phyloP scores from a whole-genome alignment of 2,888 invertebrate genomes.

The Eilema caniola region DNA sequence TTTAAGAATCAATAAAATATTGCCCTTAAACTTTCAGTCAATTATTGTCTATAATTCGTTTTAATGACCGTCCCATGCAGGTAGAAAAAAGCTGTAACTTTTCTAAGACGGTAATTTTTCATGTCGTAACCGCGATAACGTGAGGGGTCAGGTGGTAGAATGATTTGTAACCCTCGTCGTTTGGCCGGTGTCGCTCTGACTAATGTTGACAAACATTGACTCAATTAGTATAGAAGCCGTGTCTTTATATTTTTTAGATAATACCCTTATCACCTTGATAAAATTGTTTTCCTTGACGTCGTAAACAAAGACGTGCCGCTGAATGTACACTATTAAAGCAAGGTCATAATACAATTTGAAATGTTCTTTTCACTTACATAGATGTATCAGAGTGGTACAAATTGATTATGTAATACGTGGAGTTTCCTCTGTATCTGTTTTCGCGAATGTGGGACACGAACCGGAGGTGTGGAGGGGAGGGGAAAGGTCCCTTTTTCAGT shows the following conservation, averaged over 20 bases:
- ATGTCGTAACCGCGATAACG: conserved; percentile 79
- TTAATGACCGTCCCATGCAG: conserved; percentile 74
- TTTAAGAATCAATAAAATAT: conserved; percentile 45
- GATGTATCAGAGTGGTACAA: too few species aligned
- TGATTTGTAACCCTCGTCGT: conserved; percentile 75
- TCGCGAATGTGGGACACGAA: too few species aligned
- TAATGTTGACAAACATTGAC: conserved; percentile 66
- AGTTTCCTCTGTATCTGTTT: too few species aligned
- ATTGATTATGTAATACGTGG: too few species aligned
- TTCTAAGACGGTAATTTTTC: conserved; percentile 82
- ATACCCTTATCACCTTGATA: conserved; percentile 45
- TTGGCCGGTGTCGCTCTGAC: conserved; percentile 57
- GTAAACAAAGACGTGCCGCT: conserved; percentile 28
- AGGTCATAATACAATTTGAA: too few species aligned
- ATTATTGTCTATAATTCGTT: conserved; percentile 79
- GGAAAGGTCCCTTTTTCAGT: too few species aligned
- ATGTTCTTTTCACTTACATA: too few species aligned
- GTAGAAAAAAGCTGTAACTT: conserved; percentile 72
- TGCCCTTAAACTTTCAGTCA: conserved; percentile 55
- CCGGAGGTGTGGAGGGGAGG: too few species aligned
- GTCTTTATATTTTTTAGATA: conserved; percentile 51
- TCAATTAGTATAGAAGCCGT: conserved; percentile 45
- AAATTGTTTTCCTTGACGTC: conserved; percentile 43
- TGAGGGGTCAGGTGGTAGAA: conserved; percentile 81
- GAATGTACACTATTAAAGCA: conserved; percentile 24